These are phyloP conservation scores for Camponotus pennsylvanicus DNA, from an alignment of 1,140 invertebrate species.

Conservation along the genomic window DNA sequence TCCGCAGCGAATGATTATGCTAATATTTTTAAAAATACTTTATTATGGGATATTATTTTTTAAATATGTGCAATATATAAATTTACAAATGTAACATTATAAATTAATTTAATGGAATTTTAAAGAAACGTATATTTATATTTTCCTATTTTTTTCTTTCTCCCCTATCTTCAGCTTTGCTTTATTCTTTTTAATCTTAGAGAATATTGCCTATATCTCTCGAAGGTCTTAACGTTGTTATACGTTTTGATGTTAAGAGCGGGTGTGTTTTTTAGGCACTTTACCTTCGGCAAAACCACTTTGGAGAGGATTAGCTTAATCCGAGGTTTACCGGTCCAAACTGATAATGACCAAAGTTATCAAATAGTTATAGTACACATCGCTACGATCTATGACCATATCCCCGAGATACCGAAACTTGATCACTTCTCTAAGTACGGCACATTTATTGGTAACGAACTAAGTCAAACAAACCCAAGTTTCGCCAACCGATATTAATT, in stretches of 20 bases:
- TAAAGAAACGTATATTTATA: not conserved
- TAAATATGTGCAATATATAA: not conserved
- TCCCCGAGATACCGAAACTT: slow-evolving; percentile 36
- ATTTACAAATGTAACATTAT: not conserved
- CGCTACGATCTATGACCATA: slow-evolving; percentile 42
- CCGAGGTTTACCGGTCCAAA: slow-evolving; percentile 32
- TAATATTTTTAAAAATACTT: not conserved
- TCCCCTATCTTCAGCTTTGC: not conserved
- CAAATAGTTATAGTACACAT: slow-evolving; percentile 56
- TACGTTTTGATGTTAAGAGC: not conserved
- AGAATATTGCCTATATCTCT: not conserved
- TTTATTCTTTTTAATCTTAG: not conserved
- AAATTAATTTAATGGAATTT: not conserved
- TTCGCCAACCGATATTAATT: slow-evolving; percentile 46
- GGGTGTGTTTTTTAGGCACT: not conserved
- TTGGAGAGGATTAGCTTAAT: slow-evolving; percentile 24
- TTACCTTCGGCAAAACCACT: not conserved
- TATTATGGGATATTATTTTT: not conserved
- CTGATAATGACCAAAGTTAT: slow-evolving; percentile 59
- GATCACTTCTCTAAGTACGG: slow-evolving; percentile 43
- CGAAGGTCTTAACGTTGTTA: not conserved
- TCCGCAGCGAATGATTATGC: not conserved
- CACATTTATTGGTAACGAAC: slow-evolving; percentile 52
- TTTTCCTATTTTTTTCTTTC: not conserved
- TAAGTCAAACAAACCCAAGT: slow-evolving; percentile 59